Evolutionary conservation across 2,797 vertebrate species (phyloP), one percentile per base, ranked within the genome.

Genomic region (Helostoma temminkii): DNA sequence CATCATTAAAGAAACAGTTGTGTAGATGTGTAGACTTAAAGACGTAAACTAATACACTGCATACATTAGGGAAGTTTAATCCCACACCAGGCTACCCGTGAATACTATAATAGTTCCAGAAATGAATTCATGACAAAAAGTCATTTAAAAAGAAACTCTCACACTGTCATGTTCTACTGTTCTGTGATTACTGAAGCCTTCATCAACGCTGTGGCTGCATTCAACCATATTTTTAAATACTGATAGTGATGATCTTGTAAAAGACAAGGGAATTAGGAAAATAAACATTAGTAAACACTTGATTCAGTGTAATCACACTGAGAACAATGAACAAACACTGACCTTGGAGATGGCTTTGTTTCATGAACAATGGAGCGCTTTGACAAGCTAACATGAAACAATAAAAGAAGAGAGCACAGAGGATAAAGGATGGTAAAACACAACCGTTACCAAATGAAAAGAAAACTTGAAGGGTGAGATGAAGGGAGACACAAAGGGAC

Each of bases 371-470:
- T 24, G 10, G 37, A 57, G 30, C 4, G 5, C 63, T 72, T 74
- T 22, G 57, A 42, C 48, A 54, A 61, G 65, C 53, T 46, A 48
- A 69, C 54, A 63, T 42, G 32, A 76, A 62, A 66, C 46, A 69
- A 45, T 4, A 42, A 58, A n/a, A 39, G 47, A 56, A 45, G 32
- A 65, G 74, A 65, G 61, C 52, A 4, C 52, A 32, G 50, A 45
- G 68, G 61, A 72, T 60, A 37, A 50, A 18, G n/a, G 6, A 39
- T 24, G 53, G 8, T 19, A 11, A 48, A 25, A 9, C 15, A 52
- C 60, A 14, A 56, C 22, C 30, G 50, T 34, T 26, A n/a, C 19
- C 61, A 75, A 30, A 80, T 65, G 69, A 83, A 65, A 72, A 49
- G 60, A 39, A 54, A 18, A 50, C 46, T 67, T 63, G 45, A 8